These are phyloP conservation scores for Archocentrus centrarchus DNA, from an alignment of 2,113 vertebrate genomes.

Conservation along the genomic window DNA sequence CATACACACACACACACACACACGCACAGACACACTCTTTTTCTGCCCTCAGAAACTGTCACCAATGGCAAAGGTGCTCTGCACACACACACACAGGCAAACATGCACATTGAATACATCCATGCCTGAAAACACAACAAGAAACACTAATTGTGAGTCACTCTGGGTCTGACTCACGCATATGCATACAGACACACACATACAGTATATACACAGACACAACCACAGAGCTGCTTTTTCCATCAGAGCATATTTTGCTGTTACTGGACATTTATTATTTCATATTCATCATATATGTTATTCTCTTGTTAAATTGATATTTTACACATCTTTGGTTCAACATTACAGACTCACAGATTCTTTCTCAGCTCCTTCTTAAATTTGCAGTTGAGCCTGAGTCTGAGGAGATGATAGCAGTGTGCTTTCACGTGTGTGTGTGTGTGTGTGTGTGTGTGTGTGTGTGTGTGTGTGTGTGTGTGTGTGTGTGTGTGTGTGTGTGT, in stretches of 20 bases:
- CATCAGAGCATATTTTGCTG: conserved; percentile 8
- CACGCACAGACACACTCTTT: conserved; percentile 12
- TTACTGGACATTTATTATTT: conserved; percentile 34
- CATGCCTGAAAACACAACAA: conserved; percentile 59
- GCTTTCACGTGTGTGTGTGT: conserved; percentile 2
- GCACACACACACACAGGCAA: conserved; percentile 19
- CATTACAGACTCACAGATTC: too few species aligned
- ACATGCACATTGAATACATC: conserved; percentile 18
- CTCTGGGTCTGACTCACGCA: conserved; percentile 46
- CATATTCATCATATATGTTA: conserved; percentile 14
- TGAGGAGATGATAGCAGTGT: conserved; percentile 18
- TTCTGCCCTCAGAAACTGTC: conserved; percentile 57
- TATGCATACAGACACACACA: conserved; percentile 10
- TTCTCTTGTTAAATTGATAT: not conserved
- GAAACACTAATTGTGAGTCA: conserved; percentile 64
- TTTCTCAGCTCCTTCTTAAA: conserved; percentile 30
- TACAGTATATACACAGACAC: conserved; percentile 11
- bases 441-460: conserved; percentile 1
- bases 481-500: conserved; percentile 19
- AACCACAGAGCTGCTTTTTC: conserved; percentile 20
- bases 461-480: conserved; percentile 3
- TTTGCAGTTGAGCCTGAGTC: conserved; percentile 63
- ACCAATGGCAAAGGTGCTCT: conserved; percentile 47
- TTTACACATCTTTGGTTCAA: not conserved
- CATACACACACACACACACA: not conserved